Base-by-base conservation (phyloP, 2,797 vertebrate genomes). In the Protonibea diacanthus region DNA sequence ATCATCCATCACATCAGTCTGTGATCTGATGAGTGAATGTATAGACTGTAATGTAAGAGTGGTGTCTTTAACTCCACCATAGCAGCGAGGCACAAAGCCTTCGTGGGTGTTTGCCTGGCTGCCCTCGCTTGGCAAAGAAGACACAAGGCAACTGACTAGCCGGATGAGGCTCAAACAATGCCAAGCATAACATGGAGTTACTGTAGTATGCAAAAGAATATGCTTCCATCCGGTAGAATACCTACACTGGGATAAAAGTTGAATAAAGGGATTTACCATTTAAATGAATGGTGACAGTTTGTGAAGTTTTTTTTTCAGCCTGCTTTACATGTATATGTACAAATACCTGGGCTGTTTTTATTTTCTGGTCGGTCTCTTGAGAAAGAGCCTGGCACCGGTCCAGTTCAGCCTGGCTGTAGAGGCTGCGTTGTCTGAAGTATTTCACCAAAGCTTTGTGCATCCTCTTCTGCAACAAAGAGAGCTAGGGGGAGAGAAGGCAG, bases 271-370 rank as follows among this genome's bases (percentile, higher is more conserved):
- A 76, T 89, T 91, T 80, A 51, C 76, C 82, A 72, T 96, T 95
- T 94, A 85, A 86, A 88, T 75, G 77, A 85, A 87, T 76, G 51
- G 82, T 33, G 84, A 55, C 78, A 68, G 74, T 94, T 93, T 93
- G 93, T 93, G 91, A 93, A 95, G 95, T 93, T 94, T 95, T 38
- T 95, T 38, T 33, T 38, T 95, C 93, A 87, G 85, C 75, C 91
- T 82, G 87, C 81, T 86, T 85, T 88, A 88, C 81, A 90, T 85
- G 86, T 86, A 86, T 84, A 80, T 88, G 82, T 85, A 92, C 95
- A 96, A 96, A 96, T 98, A 99, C 98, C 98, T 99, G 96, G 95
- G 96, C 96, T 95, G 93, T 95, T 97, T 97, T 96, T 96, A 98
- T 97, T 97, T 97, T 97, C 96, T 96, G 96, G 96, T 96, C 91